These are phyloP conservation scores for Taurulus bubalis DNA, from an alignment of 2,113 vertebrate species.

Conservation along the genomic window DNA sequence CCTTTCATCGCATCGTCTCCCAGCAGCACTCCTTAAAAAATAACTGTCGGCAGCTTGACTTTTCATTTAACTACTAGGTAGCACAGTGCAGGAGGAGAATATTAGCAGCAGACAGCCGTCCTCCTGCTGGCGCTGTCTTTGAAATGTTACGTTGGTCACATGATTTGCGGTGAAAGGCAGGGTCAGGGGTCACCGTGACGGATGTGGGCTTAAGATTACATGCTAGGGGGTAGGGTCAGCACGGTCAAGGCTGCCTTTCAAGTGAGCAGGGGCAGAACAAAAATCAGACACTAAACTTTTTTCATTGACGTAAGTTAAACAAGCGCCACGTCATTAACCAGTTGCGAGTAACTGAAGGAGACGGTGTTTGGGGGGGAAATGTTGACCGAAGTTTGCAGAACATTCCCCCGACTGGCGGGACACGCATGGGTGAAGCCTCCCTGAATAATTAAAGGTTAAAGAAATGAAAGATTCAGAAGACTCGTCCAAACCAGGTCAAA, in stretches of 20 bases:
- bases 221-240: conserved; percentile 47
- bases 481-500: neutral
- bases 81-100: neutral
- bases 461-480: neutral
- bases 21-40: conserved; percentile 19
- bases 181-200: conserved; percentile 65
- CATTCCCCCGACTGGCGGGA: neutral
- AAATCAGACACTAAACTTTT: conserved; percentile 47
- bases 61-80: conserved; percentile 3
- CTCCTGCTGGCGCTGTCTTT: conserved; percentile 19
- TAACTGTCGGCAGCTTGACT: conserved; percentile 1
- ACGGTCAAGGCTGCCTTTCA: conserved; percentile 42
- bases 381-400: neutral
- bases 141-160: conserved; percentile 62
- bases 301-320: conserved; percentile 18
- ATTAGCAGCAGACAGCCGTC: conserved; percentile 20
- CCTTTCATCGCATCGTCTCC: neutral
- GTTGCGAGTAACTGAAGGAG: conserved; percentile 32
- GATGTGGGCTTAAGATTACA: conserved; percentile 66
- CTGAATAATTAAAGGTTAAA: neutral
- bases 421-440: neutral
- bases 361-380: neutral
- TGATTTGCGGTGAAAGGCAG: conserved; percentile 59
- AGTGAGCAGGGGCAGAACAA: conserved; percentile 35
- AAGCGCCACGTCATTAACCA: conserved; percentile 2